Base-by-base conservation (phyloP, 2,113 vertebrate species). In the Podilymbus podiceps region DNA sequence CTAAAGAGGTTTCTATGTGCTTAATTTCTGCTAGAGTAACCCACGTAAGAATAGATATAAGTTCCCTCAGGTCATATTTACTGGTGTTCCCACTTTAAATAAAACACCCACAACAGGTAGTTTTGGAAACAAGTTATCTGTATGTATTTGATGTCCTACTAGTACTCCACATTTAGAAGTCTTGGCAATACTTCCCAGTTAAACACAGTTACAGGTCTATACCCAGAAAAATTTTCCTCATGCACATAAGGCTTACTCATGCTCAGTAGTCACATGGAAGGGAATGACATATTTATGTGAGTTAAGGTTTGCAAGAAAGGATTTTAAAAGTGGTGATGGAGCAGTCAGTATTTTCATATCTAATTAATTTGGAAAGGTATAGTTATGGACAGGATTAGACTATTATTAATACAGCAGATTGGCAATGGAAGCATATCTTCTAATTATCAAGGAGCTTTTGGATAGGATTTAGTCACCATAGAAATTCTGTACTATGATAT, bases 1-100 rank as follows among this genome's bases (percentile, higher is more conserved):
- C 31, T 89, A 58, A 66, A 90, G 40, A 79, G 25, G 14, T 33
- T 92, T 68, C 31, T 58, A 14, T 46, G 49, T 73, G 17, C 42
- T 94, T 82, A 46, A 79, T 82, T 96, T 88, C 71, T 95, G 30
- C 42, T 87, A 69, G 62, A 87, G 53, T 60, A 92, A 69, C 66
- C 58, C 77, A 79, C 12, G 5, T 88, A 92, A 95, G 95, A 95
- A 92, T 55, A 96, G 86, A 22, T 46, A 7, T 9, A 73, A 76
- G 56, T 89, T 91, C 78, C 91, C 91, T 91, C 84, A 76, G 90
- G 94, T 92, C 87, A 73, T 89, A 79, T 95, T 97, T 95, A 94
- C 94, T 91, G 50, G 66, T 10, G 53, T 59, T 96, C 53, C 84
- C 69, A 85, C 89, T 94, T 91, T 81, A 95, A 94, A 90, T 50